These are phyloP conservation scores for Nyctibius grandis DNA, from an alignment of 2,797 vertebrate genomes.

Conservation along the genomic window DNA sequence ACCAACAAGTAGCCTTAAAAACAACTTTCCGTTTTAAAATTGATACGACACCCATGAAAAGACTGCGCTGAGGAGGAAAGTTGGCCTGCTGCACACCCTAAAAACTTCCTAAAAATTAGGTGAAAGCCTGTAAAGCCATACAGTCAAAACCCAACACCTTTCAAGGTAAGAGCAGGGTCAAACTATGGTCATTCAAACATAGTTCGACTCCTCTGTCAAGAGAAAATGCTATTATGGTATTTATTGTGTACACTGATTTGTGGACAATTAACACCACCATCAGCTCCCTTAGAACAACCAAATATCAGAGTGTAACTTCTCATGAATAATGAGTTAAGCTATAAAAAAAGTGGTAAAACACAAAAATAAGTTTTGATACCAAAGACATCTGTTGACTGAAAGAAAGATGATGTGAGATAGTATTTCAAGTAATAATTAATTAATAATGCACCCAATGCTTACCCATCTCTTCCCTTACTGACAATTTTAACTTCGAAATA, in stretches of 20 bases:
- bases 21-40: neutral
- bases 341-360: neutral
- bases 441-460: constrained; percentile 61
- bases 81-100: neutral
- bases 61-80: neutral
- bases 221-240: neutral
- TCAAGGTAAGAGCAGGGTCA: neutral
- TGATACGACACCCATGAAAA: neutral
- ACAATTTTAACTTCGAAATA: constrained; percentile 99
- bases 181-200: neutral
- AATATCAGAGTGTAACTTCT: neutral
- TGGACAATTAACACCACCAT: neutral
- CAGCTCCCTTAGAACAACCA: neutral
- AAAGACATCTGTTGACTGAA: neutral
- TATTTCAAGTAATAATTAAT: neutral
- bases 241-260: neutral
- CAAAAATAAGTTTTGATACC: neutral
- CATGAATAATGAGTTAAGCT: neutral
- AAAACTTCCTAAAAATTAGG: neutral
- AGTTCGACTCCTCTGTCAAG: neutral
- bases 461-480: constrained; percentile 99
- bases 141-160: neutral
- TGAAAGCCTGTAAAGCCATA: neutral
- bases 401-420: neutral
- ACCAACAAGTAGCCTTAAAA: neutral